These are phyloP conservation scores for Rhinichthys osculus DNA, from an alignment of 2,797 vertebrate species.

Conservation along the genomic window DNA sequence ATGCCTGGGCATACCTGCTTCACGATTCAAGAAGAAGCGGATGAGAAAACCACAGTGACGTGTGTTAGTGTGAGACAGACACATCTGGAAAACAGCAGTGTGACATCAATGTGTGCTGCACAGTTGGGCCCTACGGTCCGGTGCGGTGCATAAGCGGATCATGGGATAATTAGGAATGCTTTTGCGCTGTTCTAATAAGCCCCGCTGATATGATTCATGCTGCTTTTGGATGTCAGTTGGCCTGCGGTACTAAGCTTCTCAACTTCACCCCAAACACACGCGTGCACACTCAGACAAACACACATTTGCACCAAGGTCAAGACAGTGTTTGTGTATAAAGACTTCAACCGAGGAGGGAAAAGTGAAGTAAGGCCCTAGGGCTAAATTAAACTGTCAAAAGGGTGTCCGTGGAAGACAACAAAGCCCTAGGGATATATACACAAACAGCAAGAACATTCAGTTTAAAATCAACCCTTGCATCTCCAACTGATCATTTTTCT, in stretches of 20 bases:
- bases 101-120: background rate
- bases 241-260: slow-evolving; percentile 59
- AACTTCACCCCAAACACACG: slow-evolving; percentile 25
- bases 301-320: slow-evolving; percentile 24
- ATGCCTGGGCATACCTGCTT: slow-evolving; percentile 92
- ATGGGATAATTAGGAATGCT: slow-evolving; percentile 81
- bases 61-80: background rate
- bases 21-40: background rate
- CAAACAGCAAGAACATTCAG: background rate
- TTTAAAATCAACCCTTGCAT: background rate
- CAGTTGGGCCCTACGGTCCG: slow-evolving; percentile 19
- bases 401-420: background rate
- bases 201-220: slow-evolving; percentile 86
- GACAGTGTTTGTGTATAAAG: slow-evolving; percentile 20
- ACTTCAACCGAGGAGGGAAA: slow-evolving; percentile 9
- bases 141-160: slow-evolving; percentile 64
- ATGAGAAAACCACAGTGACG: slow-evolving; percentile 3
- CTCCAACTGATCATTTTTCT: background rate
- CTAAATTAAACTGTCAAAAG: slow-evolving; percentile 26
- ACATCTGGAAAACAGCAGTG: slow-evolving; percentile 37
- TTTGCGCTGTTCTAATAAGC: slow-evolving; percentile 80
- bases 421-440: slow-evolving; percentile 8
- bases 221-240: slow-evolving; percentile 79
- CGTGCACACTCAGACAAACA: background rate
- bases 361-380: background rate